Evolutionary conservation across 35 echinoderm and acorn worm genomes (phyloP), one percentile per base, ranked within the genome.

Genomic region (Acanthaster planci): DNA sequence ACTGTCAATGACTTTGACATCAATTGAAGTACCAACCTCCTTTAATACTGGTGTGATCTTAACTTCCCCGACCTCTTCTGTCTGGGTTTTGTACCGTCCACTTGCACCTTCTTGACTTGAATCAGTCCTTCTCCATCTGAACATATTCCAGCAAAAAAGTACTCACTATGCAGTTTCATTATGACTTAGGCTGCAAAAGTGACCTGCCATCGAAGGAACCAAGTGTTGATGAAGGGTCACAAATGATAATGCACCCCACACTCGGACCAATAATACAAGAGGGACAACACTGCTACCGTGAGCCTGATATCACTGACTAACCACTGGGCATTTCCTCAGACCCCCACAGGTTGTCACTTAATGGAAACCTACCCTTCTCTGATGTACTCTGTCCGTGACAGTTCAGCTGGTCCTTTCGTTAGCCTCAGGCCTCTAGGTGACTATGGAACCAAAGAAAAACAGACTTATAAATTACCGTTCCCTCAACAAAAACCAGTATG

Each of bases 281-380:
- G n/a, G n/a, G n/a, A n/a, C n/a, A n/a, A n/a, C n/a, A n/a, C n/a
- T n/a, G n/a, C n/a, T n/a, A n/a, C n/a, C n/a, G n/a, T n/a, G n/a
- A n/a, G n/a, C n/a, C n/a, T n/a, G n/a, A n/a, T n/a, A n/a, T n/a
- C n/a, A n/a, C n/a, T n/a, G n/a, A n/a, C n/a, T n/a, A n/a, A n/a
- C n/a, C n/a, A n/a, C n/a, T n/a, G n/a, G n/a, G n/a, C n/a, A n/a
- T n/a, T n/a, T n/a, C n/a, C n/a, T n/a, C n/a, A n/a, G n/a, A n/a
- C n/a, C n/a, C n/a, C n/a, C n/a, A n/a, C n/a, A n/a, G n/a, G 21
- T 52, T 16, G 30, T 86, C 26, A 19, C 40, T 67, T n/a, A 39
- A 76, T 47, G 42, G 42, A 47, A 47, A 16, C 86, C 37, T 87
- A 87, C 86, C 86, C 86, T 80, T 87, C 86, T 67, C 79, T 79